phyloP scores from a whole-genome alignment of 2,797 vertebrate genomes.

The Phyllotis vaccarum region DNA sequence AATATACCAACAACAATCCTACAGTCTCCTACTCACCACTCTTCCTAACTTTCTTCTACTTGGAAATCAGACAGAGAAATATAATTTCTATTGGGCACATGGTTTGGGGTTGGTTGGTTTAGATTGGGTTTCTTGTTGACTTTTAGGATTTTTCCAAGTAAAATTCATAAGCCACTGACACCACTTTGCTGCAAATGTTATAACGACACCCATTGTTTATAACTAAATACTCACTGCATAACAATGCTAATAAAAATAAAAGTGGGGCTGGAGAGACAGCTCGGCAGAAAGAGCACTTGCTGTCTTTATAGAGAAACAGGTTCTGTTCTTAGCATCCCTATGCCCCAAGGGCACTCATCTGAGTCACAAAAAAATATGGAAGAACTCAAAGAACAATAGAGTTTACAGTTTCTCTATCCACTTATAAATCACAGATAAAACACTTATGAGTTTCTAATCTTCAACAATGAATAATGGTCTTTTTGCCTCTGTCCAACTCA shows the following conservation, averaged over 20 bases:
- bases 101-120: neutral
- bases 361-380: neutral
- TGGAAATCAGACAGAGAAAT: neutral
- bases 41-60: neutral
- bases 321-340: neutral
- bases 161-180: neutral
- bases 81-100: neutral
- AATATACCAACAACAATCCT: neutral
- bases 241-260: neutral
- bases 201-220: no score
- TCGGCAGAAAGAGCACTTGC: no score
- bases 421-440: neutral
- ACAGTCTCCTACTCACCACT: neutral
- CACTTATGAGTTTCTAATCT: neutral
- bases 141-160: neutral
- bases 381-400: neutral
- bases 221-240: neutral
- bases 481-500: neutral
- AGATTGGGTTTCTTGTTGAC: neutral
- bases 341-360: neutral
- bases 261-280: neutral
- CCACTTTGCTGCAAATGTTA: neutral
- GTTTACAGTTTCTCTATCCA: no score
- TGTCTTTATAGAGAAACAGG: neutral
- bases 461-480: neutral